Conservation (phyloP, 92 coral and sea anemone species). For the Anthopleura xanthogrammica region DNA sequence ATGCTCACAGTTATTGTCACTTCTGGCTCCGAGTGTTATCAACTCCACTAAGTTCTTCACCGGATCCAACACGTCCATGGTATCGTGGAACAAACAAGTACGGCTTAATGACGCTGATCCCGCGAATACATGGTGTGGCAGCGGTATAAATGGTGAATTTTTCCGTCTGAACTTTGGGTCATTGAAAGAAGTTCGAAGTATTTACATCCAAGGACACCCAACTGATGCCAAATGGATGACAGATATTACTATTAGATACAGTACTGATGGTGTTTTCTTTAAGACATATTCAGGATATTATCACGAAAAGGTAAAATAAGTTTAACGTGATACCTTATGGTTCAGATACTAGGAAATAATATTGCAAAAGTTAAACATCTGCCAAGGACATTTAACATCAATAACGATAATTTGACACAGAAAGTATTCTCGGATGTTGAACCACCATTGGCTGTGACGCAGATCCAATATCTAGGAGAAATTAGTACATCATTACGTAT, state of each 20-base stretch:
- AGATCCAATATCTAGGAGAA: too few relatives aligned
- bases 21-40: neutral
- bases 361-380: too few relatives aligned
- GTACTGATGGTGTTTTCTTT: slow-evolving; percentile 52
- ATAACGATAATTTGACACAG: too few relatives aligned
- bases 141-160: slow-evolving; percentile 27
- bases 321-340: too few relatives aligned
- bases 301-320: slow-evolving; percentile 17
- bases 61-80: slow-evolving; percentile 1
- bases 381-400: too few relatives aligned
- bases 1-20: slow-evolving; percentile 11
- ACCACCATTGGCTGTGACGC: too few relatives aligned
- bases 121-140: slow-evolving; percentile 50
- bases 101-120: slow-evolving; percentile 26
- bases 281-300: slow-evolving; percentile 18
- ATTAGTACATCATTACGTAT: too few relatives aligned
- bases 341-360: too few relatives aligned
- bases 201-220: slow-evolving; percentile 53
- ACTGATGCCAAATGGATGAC: slow-evolving; percentile 46
- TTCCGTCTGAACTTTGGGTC: slow-evolving; percentile 47
- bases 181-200: slow-evolving; percentile 34
- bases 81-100: slow-evolving; percentile 34
- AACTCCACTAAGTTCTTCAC: slow-evolving; percentile 17
- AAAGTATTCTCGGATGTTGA: too few relatives aligned
- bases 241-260: slow-evolving; percentile 31